Conservation (phyloP, 1,140 invertebrate genomes). For the Physella acuta region DNA sequence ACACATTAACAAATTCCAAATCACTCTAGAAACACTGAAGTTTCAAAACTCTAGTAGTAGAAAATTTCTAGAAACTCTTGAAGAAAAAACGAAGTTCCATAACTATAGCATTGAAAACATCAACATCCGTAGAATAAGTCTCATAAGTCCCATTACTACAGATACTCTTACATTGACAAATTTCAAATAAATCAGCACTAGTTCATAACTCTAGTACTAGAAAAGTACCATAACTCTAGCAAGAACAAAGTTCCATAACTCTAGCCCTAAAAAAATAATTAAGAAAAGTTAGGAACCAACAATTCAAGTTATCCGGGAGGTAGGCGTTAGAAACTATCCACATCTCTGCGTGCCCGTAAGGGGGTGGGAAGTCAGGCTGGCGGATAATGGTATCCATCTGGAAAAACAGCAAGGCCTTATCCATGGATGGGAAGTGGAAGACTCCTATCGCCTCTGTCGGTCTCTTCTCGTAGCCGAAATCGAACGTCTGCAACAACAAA, state of each 20-base stretch:
- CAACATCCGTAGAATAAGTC: too few relatives aligned
- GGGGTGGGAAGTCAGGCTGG: constrained; percentile 32
- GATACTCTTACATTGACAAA: not conserved
- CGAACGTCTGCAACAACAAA: constrained; percentile 28
- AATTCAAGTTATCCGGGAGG: constrained; percentile 18
- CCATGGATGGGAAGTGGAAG: constrained; percentile 28
- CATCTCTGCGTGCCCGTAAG: constrained; percentile 27
- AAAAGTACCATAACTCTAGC: not conserved
- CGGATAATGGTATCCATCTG: constrained; percentile 27
- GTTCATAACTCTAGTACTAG: not conserved
- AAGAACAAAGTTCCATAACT: not conserved
- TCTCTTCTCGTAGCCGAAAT: constrained; percentile 21
- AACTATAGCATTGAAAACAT: too few relatives aligned
- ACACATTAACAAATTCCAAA: too few relatives aligned
- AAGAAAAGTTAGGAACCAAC: constrained; percentile 14
- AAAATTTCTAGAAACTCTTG: too few relatives aligned
- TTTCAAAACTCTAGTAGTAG: too few relatives aligned
- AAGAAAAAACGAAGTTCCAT: too few relatives aligned
- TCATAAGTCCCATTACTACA: too few relatives aligned
- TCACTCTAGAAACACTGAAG: too few relatives aligned
- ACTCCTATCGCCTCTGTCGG: constrained; percentile 24
- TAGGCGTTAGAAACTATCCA: constrained; percentile 27
- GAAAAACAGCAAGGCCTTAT: constrained; percentile 31
- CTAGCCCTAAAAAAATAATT: not conserved
- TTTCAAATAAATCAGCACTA: not conserved